phyloP scores from a whole-genome alignment of 2,888 invertebrate genomes.

The Beris morrisii region DNA sequence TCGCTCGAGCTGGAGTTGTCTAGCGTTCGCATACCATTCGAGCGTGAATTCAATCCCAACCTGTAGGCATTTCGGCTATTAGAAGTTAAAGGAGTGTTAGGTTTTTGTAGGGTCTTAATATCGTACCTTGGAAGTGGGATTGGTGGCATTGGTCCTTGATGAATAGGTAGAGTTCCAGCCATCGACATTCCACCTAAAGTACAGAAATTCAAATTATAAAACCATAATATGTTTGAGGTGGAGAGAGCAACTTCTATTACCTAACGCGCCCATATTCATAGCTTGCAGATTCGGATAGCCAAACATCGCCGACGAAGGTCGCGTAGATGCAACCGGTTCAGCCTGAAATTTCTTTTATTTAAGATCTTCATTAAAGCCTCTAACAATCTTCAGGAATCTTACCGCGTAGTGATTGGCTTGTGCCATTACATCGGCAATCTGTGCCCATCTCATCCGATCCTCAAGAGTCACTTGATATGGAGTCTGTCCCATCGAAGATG shows the following conservation, averaged over 20 bases:
- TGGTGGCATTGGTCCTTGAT: conserved; percentile 63
- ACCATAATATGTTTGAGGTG: background rate
- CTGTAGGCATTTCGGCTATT: conserved; percentile 40
- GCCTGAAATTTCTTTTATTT: conserved; percentile 58
- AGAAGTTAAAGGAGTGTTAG: background rate
- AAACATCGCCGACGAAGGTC: conserved; percentile 82
- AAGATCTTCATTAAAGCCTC: conserved; percentile 1
- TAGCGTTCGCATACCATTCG: conserved; percentile 57
- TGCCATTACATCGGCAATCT: conserved; percentile 85
- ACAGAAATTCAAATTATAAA: background rate
- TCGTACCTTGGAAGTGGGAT: conserved; percentile 71
- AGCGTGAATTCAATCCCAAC: conserved; percentile 54
- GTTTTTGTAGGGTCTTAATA: conserved; percentile 1
- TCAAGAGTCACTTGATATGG: conserved; percentile 77
- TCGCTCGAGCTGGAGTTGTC: conserved; percentile 64
- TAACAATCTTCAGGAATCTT: conserved; percentile 48
- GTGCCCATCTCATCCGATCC: conserved; percentile 84
- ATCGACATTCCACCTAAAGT: conserved; percentile 56
- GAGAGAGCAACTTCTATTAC: conserved; percentile 40
- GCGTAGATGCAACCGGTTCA: conserved; percentile 70
- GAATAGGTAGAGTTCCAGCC: conserved; percentile 56
- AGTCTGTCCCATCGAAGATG: conserved; percentile 68
- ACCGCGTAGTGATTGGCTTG: conserved; percentile 84
- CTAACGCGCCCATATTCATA: conserved; percentile 49
- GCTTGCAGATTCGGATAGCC: conserved; percentile 70